A percentile compares a stretch with the other conserved stretches of the same genome.
Evolutionary conservation across 2,888 invertebrate species (phyloP).

Genomic region (Pyrrhosoma nymphula): DNA sequence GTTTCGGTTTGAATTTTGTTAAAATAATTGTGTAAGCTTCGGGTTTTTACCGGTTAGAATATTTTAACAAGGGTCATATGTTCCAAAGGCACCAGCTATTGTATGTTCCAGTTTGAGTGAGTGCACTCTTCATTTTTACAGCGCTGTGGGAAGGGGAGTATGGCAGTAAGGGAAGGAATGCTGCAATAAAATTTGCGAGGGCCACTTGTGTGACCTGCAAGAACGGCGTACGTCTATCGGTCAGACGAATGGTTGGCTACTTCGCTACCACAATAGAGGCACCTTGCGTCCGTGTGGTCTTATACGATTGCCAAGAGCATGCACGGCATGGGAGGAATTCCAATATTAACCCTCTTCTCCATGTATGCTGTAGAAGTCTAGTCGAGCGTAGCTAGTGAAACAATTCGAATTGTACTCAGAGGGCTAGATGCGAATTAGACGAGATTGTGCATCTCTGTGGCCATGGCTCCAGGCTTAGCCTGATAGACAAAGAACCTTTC

Average conservation of each 20-base stretch:
- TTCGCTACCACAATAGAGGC: not conserved
- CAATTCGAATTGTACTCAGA: not conserved
- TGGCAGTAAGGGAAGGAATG: not conserved
- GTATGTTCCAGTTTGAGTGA: not conserved
- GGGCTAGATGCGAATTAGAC: not conserved
- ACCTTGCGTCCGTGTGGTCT: not conserved
- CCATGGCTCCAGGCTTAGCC: too few relatives aligned
- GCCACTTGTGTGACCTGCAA: constrained; percentile 23
- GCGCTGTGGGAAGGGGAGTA: not conserved
- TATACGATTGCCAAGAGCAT: not conserved
- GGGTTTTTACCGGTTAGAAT: too few relatives aligned
- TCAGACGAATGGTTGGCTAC: not conserved
- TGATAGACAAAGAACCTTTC: too few relatives aligned
- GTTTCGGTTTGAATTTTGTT: too few relatives aligned
- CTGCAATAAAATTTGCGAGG: not conserved
- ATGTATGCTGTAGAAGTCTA: not conserved
- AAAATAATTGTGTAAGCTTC: too few relatives aligned
- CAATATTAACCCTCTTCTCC: not conserved
- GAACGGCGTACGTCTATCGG: not conserved
- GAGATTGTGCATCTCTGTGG: not conserved
- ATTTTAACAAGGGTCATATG: too few relatives aligned
- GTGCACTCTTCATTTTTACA: not conserved
- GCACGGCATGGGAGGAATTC: not conserved
- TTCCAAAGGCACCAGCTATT: too few relatives aligned
- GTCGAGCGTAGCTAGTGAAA: not conserved